A percentile compares a stretch with the other conserved stretches of the same genome.
These are phyloP conservation scores for Coryphaenoides rupestris DNA, from an alignment of 2,113 vertebrate genomes.

Conservation along the genomic window DNA sequence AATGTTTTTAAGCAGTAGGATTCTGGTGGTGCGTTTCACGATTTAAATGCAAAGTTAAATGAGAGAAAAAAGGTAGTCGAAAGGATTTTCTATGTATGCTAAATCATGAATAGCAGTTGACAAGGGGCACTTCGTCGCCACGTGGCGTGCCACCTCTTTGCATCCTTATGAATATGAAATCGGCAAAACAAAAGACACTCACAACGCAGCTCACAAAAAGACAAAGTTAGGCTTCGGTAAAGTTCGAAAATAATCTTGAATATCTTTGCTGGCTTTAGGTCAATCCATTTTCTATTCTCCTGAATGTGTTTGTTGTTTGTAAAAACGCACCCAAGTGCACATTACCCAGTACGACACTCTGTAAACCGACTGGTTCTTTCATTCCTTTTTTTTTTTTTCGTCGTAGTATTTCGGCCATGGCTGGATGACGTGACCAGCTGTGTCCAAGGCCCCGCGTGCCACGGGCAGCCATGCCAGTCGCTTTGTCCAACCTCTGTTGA, in stretches of 20 bases:
- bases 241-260: too few relatives aligned
- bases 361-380: too few relatives aligned
- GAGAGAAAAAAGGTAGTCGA: not conserved
- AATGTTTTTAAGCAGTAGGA: not conserved
- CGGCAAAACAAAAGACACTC: not conserved
- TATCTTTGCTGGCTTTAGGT: too few relatives aligned
- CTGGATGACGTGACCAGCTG: slow-evolving; percentile 19
- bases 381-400: too few relatives aligned
- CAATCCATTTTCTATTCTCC: too few relatives aligned
- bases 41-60: not conserved
- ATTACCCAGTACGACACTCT: too few relatives aligned
- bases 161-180: not conserved
- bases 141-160: not conserved
- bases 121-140: not conserved
- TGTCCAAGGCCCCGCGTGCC: slow-evolving; percentile 23
- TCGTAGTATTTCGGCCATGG: too few relatives aligned
- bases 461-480: slow-evolving; percentile 25
- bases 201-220: too few relatives aligned
- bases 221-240: too few relatives aligned
- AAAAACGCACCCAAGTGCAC: too few relatives aligned
- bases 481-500: slow-evolving; percentile 16
- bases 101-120: slow-evolving; percentile 1
- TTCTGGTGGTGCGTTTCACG: not conserved
- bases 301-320: too few relatives aligned
- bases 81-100: not conserved